phyloP scores from a whole-genome alignment of 2,797 vertebrate genomes.

The Malurus leucopterus region DNA sequence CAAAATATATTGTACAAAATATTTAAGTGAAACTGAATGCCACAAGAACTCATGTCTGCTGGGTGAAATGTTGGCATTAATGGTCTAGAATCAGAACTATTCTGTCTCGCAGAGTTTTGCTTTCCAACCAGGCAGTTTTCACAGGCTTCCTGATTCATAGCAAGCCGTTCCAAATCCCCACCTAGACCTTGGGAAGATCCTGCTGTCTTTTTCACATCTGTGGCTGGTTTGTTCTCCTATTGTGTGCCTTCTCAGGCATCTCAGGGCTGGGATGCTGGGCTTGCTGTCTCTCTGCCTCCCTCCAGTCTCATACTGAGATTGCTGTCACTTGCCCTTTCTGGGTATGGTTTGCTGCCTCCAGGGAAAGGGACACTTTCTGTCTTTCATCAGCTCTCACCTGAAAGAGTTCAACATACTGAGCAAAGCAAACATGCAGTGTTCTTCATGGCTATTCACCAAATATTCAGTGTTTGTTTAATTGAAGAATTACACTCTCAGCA shows the following conservation, averaged over 20 bases:
- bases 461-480: not conserved
- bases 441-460: not conserved
- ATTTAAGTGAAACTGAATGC: not conserved
- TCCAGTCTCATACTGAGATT: not conserved
- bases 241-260: not conserved
- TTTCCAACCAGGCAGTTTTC: not conserved
- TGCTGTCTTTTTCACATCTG: not conserved
- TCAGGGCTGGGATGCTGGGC: not conserved
- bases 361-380: not conserved
- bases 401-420: not conserved
- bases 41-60: not conserved
- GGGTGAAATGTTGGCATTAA: not conserved
- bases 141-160: not conserved
- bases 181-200: not conserved
- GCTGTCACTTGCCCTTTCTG: not conserved
- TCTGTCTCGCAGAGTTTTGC: not conserved
- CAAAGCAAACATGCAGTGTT: not conserved
- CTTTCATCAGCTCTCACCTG: not conserved
- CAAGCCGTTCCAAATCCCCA: not conserved
- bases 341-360: not conserved
- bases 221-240: not conserved
- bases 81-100: not conserved
- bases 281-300: not conserved
- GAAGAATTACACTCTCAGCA: rapidly evolving
- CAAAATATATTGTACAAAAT: not conserved